Base-by-base conservation (phyloP, 2,113 vertebrate genomes). In the Crotalus horridus region DNA sequence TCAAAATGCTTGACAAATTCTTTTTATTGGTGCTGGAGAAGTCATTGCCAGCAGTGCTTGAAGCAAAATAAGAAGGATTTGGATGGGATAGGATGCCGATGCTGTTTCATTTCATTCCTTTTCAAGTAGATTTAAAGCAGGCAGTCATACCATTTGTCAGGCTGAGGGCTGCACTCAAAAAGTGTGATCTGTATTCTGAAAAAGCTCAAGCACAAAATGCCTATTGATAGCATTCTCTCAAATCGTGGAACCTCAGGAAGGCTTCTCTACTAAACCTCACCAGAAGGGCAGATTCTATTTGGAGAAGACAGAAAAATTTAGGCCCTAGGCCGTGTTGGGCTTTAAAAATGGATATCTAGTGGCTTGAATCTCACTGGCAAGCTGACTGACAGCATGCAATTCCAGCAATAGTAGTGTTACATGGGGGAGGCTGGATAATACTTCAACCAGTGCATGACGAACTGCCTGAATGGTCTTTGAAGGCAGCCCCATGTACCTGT, bases 1-100 rank as follows among this genome's bases (percentile, higher is more conserved):
- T 85, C 90, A 43, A 20, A 90, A 4, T 59, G 4, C 93, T 94
- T 94, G n/a, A 29, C 39, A 87, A 86, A 53, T 87, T 58, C 3
- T 91, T 92, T 94, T 55, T 6, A 93, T 91, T 95, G 90, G 55
- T 39, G 61, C 51, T 56, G 24, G 8, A 89, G 24, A 43, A 21
- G n/a, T 43, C 9, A 21, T 87, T 48, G 55, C 39, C 86, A 43
- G 17, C 85, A 64, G 46, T 33, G 29, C 58, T 87, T 51, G 58
- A 87, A 64, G 43, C 48, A 7, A 81, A 39, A 59, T 17, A 43
- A 21, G 8, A 59, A n/a, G 81, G 48, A 51, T 51, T 51, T 51
- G 48, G 8, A 51, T 51, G 48, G 55, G 10, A 24, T 58, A 81
- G 53, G 17, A 69, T 54, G n/a, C 29, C 33, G 17, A 43, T 81